Base-by-base conservation (phyloP, 2,888 invertebrate species). In the Azorinus chamasolen region DNA sequence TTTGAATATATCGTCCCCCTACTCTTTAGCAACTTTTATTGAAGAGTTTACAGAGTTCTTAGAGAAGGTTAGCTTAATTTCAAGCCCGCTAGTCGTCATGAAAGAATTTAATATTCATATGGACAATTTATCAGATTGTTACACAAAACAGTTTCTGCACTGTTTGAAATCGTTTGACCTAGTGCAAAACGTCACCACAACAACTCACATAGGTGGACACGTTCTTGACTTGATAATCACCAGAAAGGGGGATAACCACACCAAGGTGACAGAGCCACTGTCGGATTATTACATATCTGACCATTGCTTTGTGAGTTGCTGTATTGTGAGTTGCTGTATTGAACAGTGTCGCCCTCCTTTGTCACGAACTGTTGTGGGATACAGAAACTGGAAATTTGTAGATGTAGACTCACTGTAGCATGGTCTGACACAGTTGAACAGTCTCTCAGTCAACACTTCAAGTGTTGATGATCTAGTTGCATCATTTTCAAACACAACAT, bases 1-100 rank as follows among this genome's bases (percentile, higher is more conserved):
- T 66, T 66, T 61, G 55, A 22, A 53, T 73, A 54, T 73, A 66
- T 61, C 43, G 66, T 41, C 66, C 66, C 20, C 73, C 65, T 12
- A n/a, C n/a, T 70, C 59, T 39, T 65, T 61, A 27, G 59, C 59
- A 25, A 54, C n/a, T 27, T n/a, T n/a, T n/a, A n/a, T n/a, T n/a
- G n/a, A n/a, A n/a, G n/a, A n/a, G n/a, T n/a, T n/a, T n/a, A n/a
- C 43, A 50, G 68, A 74, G 16, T 51, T 58, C 20, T 54, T 74
- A 14, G 68, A 68, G 24, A 39, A 46, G 24, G 16, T 68, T 16
- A 39, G 25, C 16, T 18, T 57, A 8, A 57, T n/a, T 14, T 20
- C 50, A 27, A 50, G 62, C 27, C 27, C 66, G 16, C 12, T 50
- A 27, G 27, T 73, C 16, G 14, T 66, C 22, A 14, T 66, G 55